Evolutionary conservation across 1,140 invertebrate species (phyloP).

Genomic region (Monochamus saltuarius): DNA sequence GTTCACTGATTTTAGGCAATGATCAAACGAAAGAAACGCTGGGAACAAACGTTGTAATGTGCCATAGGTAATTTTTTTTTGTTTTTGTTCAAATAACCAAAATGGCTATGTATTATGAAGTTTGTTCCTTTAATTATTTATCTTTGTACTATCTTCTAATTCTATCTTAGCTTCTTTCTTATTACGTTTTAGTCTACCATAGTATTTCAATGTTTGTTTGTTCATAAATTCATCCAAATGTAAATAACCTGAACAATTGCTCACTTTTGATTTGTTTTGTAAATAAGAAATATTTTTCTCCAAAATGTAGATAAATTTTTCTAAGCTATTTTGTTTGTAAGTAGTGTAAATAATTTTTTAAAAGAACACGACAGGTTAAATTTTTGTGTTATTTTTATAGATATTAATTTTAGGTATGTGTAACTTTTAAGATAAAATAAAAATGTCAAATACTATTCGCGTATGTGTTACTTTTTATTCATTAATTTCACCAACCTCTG

Average conservation of each 20-base stretch:
- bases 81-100: not conserved
- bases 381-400: slow-evolving; percentile 9
- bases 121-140: slow-evolving; percentile 20
- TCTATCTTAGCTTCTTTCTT: slow-evolving; percentile 12
- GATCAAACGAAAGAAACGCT: not conserved
- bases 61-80: not conserved
- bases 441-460: too few species aligned
- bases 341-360: slow-evolving; percentile 29
- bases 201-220: too few species aligned
- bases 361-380: slow-evolving; percentile 9
- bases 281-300: slow-evolving; percentile 13
- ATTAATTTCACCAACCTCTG: too few species aligned
- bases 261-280: slow-evolving; percentile 29
- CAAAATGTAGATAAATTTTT: slow-evolving; percentile 8
- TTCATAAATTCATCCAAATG: slow-evolving; percentile 22
- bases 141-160: slow-evolving; percentile 9
- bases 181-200: not conserved
- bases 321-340: slow-evolving; percentile 23
- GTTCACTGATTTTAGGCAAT: not conserved
- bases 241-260: slow-evolving; percentile 43
- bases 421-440: not conserved
- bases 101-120: not conserved
- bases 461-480: too few species aligned
- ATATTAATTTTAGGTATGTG: not conserved
- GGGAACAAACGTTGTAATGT: not conserved